phyloP scores from a whole-genome alignment of 2,797 vertebrate species.

The Paedocypris micromegethes region DNA sequence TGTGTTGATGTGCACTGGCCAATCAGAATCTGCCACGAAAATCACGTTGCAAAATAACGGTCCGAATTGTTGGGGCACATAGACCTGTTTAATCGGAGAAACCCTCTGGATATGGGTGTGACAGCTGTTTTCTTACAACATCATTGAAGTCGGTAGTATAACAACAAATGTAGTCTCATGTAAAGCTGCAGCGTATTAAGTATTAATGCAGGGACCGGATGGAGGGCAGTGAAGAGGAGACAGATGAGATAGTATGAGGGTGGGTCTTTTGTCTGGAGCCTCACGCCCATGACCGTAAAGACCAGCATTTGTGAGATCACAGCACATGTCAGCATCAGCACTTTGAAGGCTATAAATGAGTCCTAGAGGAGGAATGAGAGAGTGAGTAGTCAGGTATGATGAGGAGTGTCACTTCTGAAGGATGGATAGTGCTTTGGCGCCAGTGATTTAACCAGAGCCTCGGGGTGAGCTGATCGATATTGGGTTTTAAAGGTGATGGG shows the following conservation, averaged over 20 bases:
- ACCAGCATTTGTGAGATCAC: conserved; percentile 18
- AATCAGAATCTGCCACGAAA: conserved; percentile 28
- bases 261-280: conserved; percentile 23
- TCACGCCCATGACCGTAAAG: conserved; percentile 13
- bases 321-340: conserved; percentile 19
- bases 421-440: background rate
- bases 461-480: conserved; percentile 17
- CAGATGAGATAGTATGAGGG: conserved; percentile 28
- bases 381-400: background rate
- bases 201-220: conserved; percentile 64
- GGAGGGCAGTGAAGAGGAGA: conserved; percentile 34
- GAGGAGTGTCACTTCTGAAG: conserved; percentile 5
- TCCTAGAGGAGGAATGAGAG: conserved; percentile 4
- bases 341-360: conserved; percentile 27
- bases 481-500: conserved; percentile 3
- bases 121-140: conserved; percentile 43
- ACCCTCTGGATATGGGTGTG: conserved; percentile 39
- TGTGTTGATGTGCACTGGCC: conserved; percentile 30
- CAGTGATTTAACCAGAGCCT: conserved; percentile 11
- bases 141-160: no score
- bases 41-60: no score
- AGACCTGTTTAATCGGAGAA: no score
- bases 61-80: no score
- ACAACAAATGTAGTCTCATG: conserved; percentile 39
- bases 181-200: conserved; percentile 69